Percentiles rank a stretch among this genome's conserved stretches.
Evolutionary conservation across 2,113 vertebrate species (phyloP).

Genomic region (Scomber japonicus): DNA sequence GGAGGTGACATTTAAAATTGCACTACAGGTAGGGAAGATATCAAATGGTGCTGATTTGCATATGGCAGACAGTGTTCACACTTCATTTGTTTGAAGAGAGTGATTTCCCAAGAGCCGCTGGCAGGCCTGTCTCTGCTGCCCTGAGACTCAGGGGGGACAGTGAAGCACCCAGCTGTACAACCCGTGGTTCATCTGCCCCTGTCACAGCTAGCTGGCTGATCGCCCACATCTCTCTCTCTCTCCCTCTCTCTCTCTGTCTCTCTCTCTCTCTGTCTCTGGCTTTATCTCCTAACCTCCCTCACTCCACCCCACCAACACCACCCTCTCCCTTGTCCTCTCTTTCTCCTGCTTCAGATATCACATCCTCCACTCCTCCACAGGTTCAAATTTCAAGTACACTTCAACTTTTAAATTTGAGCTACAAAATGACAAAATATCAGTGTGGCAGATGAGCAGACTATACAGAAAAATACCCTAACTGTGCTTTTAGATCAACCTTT

Average conservation of each 20-base stretch:
- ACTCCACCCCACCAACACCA: neutral
- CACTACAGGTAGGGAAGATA: slow-evolving; percentile 63
- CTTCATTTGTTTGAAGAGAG: slow-evolving; percentile 71
- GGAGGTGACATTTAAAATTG: slow-evolving; percentile 70
- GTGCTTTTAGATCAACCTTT: neutral
- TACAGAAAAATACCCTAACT: neutral
- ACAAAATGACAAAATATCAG: slow-evolving; percentile 36
- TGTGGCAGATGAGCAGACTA: slow-evolving; percentile 16
- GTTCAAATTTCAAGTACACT: slow-evolving; percentile 32
- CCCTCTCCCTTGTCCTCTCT: neutral
- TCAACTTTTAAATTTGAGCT: neutral
- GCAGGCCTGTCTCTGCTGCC: slow-evolving; percentile 52
- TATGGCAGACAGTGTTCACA: slow-evolving; percentile 67
- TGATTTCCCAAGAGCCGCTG: slow-evolving; percentile 66
- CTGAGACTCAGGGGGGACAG: slow-evolving; percentile 46
- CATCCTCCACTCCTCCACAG: slow-evolving; percentile 35
- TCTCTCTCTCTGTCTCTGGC: slow-evolving; percentile 13
- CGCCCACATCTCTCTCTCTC: slow-evolving; percentile 53
- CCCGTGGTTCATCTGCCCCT: slow-evolving; percentile 57
- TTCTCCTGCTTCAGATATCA: slow-evolving; percentile 36
- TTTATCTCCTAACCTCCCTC: slow-evolving; percentile 22
- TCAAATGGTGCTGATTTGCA: slow-evolving; percentile 68
- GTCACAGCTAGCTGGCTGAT: slow-evolving; percentile 66
- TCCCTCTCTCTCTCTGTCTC: slow-evolving; percentile 5
- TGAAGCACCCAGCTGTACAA: slow-evolving; percentile 64